phyloP scores from a whole-genome alignment of 2,888 invertebrate species.

The Ormia ochracea region DNA sequence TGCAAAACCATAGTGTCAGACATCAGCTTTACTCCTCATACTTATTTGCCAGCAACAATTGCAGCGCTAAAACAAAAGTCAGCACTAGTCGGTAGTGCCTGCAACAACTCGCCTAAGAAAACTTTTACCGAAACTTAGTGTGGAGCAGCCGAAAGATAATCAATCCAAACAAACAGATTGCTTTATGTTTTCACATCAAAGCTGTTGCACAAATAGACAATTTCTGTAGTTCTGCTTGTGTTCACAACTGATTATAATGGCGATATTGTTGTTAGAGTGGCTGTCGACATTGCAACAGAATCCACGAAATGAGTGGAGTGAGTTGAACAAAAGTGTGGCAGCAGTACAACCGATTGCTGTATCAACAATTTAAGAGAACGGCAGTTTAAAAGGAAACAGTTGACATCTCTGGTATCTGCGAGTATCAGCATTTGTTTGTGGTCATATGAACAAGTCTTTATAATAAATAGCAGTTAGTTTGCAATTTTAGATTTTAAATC shows the following conservation, averaged over 20 bases:
- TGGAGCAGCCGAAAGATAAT: slow-evolving; percentile 46
- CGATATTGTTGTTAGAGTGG: neutral
- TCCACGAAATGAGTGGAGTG: neutral
- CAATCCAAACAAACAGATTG: slow-evolving; percentile 50
- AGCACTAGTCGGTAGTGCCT: too few species aligned
- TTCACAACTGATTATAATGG: neutral
- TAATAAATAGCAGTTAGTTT: slow-evolving; percentile 41
- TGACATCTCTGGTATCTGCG: slow-evolving; percentile 39
- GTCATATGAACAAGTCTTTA: neutral
- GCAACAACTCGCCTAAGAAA: too few species aligned
- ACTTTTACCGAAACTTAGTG: too few species aligned
- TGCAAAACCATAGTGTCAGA: too few species aligned
- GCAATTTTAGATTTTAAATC: slow-evolving; percentile 47
- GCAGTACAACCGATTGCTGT: neutral
- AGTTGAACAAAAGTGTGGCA: slow-evolving; percentile 2
- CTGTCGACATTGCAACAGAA: slow-evolving; percentile 29
- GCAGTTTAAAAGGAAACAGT: slow-evolving; percentile 43
- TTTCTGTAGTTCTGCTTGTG: slow-evolving; percentile 14
- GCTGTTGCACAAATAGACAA: neutral
- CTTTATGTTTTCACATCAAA: slow-evolving; percentile 29
- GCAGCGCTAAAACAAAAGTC: too few species aligned
- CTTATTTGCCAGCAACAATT: too few species aligned
- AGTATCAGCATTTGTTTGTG: neutral
- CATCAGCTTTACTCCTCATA: too few species aligned
- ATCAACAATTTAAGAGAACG: neutral